Base-by-base conservation (phyloP, 2,113 vertebrate genomes). In the Melospiza melodia region DNA sequence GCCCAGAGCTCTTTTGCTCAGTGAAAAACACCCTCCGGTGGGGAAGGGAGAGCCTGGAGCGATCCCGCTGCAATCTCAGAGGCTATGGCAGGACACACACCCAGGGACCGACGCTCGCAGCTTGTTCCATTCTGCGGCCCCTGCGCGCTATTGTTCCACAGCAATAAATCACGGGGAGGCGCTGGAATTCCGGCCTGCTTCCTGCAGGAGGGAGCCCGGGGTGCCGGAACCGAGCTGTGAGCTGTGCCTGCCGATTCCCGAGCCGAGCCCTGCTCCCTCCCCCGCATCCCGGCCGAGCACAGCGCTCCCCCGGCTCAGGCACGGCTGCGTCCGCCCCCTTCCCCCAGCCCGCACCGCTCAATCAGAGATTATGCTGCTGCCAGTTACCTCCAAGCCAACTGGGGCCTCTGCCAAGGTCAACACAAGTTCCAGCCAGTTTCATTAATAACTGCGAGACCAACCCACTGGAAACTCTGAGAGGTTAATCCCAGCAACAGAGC, bases 401-500 rank as follows among this genome's bases (percentile, higher is more conserved):
- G 95, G 97, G 95, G 94, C 71, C 81, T 61, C 57, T 89, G 97
- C 97, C 96, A 98, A 97, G 97, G 96, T 97, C 97, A 97, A 97
- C 89, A 94, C 92, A 71, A 94, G 95, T 87, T 93, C 73, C 95
- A 95, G 97, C 97, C 96, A 96, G 95, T 93, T 95, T 95, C 96
- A 94, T 97, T 97, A 97, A 97, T 95, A 96, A 93, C 93, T 72
- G 97, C 12, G 44, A 94, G 96, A 93, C 95, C 96, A 87, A 84
- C 97, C 94, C 97, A 94, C 94, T 97, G 96, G 97, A 97, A 97
- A 96, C 87, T 95, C 94, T 93, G 95, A 96, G 94, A 96, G 93
- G 95, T 97, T 97, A 97, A 97, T 97, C 97, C 96, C 95, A 94
- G 96, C 96, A 97, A 97, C 93, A 95, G 96, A 97, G 95, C 96